Evolutionary conservation across 2,797 vertebrate species (phyloP).

Genomic region (Leptatherina wallacei): DNA sequence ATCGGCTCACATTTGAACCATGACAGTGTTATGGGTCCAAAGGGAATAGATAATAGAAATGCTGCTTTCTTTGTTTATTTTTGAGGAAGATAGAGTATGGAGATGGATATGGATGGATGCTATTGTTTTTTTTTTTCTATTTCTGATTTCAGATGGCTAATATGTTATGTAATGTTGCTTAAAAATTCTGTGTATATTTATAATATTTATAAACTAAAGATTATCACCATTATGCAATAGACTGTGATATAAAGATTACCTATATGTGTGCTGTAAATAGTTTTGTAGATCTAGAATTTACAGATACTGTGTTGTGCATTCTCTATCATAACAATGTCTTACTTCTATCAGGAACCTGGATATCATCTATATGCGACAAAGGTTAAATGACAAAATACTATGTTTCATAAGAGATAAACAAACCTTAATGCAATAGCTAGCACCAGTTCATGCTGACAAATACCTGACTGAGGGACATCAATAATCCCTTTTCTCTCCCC

Average conservation of each 20-base stretch:
- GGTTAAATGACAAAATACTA: constrained; percentile 79
- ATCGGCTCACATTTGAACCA: constrained; percentile 72
- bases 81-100: constrained; percentile 61
- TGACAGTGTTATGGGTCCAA: constrained; percentile 85
- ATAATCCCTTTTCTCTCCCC: constrained; percentile 25
- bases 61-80: constrained; percentile 78
- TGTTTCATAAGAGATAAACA: constrained; percentile 78
- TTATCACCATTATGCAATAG: constrained; percentile 89
- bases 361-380: constrained; percentile 87
- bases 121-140: constrained; percentile 82
- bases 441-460: constrained; percentile 58
- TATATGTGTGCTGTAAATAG: constrained; percentile 96
- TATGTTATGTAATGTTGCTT: constrained; percentile 83
- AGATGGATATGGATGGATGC: constrained; percentile 73
- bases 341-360: constrained; percentile 91
- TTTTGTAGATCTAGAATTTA: constrained; percentile 92
- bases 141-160: constrained; percentile 81
- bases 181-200: constrained; percentile 88
- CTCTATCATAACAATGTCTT: constrained; percentile 92
- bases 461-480: constrained; percentile 46
- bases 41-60: constrained; percentile 80
- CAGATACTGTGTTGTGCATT: constrained; percentile 91
- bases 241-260: constrained; percentile 92
- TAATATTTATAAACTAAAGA: constrained; percentile 92
- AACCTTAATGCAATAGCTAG: constrained; percentile 90